Percentiles rank a stretch among this genome's conserved stretches.
phyloP scores from a whole-genome alignment of 2,797 vertebrate genomes.

The Trematomus bernacchii region DNA sequence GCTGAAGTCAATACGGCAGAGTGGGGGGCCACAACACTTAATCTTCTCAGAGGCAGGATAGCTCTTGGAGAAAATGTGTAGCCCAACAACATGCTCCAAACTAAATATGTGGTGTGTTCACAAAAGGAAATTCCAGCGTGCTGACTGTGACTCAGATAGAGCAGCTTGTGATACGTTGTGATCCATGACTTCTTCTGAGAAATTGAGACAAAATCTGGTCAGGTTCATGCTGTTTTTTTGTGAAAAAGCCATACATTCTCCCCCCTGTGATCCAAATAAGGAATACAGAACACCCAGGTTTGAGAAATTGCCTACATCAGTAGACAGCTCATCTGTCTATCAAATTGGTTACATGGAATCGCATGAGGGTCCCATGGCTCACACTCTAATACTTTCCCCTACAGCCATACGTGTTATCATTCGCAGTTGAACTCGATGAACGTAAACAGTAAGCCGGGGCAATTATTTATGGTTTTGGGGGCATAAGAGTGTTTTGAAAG shows the following conservation, averaged over 20 bases:
- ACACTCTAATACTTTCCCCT: slow-evolving; percentile 2
- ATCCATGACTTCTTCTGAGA: slow-evolving; percentile 22
- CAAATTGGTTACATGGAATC: slow-evolving; percentile 21
- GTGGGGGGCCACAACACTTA: slow-evolving; percentile 36
- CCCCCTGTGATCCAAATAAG: background rate
- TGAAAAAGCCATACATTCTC: background rate
- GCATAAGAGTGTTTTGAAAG: slow-evolving; percentile 23
- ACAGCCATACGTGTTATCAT: slow-evolving; percentile 30
- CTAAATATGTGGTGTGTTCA: slow-evolving; percentile 19
- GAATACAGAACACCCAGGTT: slow-evolving; percentile 5
- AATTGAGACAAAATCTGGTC: slow-evolving; percentile 13
- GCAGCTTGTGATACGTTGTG: slow-evolving; percentile 1
- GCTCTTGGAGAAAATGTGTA: slow-evolving; percentile 28
- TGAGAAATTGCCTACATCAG: slow-evolving; percentile 1
- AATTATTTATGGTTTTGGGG: slow-evolving; percentile 54
- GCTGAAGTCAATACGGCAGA: slow-evolving; percentile 48
- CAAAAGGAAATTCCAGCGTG: slow-evolving; percentile 26
- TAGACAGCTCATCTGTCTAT: slow-evolving; percentile 1
- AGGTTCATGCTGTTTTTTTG: background rate
- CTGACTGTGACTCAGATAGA: slow-evolving; percentile 2
- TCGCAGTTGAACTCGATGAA: slow-evolving; percentile 26
- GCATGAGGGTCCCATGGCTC: slow-evolving; percentile 19
- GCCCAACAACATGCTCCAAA: slow-evolving; percentile 19
- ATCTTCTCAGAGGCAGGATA: slow-evolving; percentile 22
- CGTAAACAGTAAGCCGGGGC: slow-evolving; percentile 38